A percentile compares a stretch with the other conserved stretches of the same genome.
These are phyloP conservation scores for Zele albiditarsus DNA, from an alignment of 2,888 invertebrate species.

Conservation along the genomic window DNA sequence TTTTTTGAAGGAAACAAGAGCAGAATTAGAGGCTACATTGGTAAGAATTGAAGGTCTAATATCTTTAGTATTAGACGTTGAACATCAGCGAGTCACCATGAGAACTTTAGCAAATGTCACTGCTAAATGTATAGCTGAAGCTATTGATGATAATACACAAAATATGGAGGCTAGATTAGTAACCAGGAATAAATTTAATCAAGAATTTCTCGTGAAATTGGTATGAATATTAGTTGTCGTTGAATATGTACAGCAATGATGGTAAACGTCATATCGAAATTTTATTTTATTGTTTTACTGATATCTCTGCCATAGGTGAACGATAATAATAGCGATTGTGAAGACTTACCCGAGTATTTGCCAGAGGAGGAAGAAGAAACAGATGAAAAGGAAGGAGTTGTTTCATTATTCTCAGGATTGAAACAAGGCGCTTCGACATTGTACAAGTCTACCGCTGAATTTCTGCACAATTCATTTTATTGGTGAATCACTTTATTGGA, in stretches of 20 bases:
- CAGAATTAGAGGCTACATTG: slow-evolving; percentile 69
- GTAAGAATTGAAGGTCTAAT: slow-evolving; percentile 71
- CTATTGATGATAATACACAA: slow-evolving; percentile 67
- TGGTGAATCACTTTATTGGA: slow-evolving; percentile 61
- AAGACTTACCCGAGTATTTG: slow-evolving; percentile 69
- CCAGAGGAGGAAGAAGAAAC: slow-evolving; percentile 68
- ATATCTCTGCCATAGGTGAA: slow-evolving; percentile 55
- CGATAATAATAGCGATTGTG: slow-evolving; percentile 60
- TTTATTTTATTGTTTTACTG: background rate
- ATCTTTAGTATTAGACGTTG: slow-evolving; percentile 71
- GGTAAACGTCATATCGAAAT: background rate
- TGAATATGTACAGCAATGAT: background rate
- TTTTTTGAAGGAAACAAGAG: slow-evolving; percentile 65
- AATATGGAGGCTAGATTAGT: slow-evolving; percentile 71
- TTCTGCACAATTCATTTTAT: slow-evolving; percentile 69
- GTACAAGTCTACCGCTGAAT: slow-evolving; percentile 70
- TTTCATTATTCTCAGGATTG: slow-evolving; percentile 70
- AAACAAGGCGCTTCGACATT: slow-evolving; percentile 69
- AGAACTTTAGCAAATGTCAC: slow-evolving; percentile 69
- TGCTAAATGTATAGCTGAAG: slow-evolving; percentile 70
- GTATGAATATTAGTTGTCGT: slow-evolving; percentile 51
- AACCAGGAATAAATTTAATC: slow-evolving; percentile 71
- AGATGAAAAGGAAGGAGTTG: slow-evolving; percentile 67
- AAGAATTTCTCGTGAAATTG: slow-evolving; percentile 70
- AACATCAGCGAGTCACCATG: slow-evolving; percentile 72